phyloP scores from a whole-genome alignment of 2,797 vertebrate genomes.

The Poecilia gillii region DNA sequence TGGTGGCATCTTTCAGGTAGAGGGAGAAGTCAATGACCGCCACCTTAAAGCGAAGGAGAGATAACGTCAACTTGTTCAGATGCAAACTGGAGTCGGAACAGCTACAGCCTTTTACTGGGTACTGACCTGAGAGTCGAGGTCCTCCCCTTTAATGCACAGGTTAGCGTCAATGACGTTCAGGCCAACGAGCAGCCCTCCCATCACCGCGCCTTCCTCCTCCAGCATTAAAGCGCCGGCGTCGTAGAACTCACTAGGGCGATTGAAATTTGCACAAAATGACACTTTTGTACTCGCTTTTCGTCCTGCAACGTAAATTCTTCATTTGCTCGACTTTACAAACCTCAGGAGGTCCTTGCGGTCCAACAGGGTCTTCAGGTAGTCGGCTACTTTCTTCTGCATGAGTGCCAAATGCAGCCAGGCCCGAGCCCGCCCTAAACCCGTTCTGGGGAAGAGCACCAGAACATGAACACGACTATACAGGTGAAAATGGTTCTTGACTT shows the following conservation, averaged over 20 bases:
- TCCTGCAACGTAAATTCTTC: background rate
- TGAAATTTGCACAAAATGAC: background rate
- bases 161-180: conserved; percentile 99
- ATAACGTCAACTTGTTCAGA: conserved; percentile 4
- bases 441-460: conserved; percentile 76
- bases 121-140: conserved; percentile 94
- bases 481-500: background rate
- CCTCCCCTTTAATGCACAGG: conserved; percentile 98
- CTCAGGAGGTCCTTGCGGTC: conserved; percentile 91
- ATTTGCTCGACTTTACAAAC: conserved; percentile 64
- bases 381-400: conserved; percentile 98
- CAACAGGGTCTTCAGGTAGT: conserved; percentile 93
- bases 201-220: conserved; percentile 94
- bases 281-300: background rate
- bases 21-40: conserved; percentile 97
- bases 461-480: background rate
- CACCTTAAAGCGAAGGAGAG: conserved; percentile 81
- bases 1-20: conserved; percentile 91
- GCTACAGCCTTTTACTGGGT: background rate
- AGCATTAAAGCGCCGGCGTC: conserved; percentile 91
- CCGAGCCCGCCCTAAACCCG: conserved; percentile 90
- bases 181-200: conserved; percentile 94
- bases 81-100: background rate
- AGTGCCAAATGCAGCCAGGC: conserved; percentile 97
- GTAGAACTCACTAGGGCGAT: conserved; percentile 91